Conservation (phyloP, 2,888 invertebrate genomes). For the Drosophila eohydei region DNA sequence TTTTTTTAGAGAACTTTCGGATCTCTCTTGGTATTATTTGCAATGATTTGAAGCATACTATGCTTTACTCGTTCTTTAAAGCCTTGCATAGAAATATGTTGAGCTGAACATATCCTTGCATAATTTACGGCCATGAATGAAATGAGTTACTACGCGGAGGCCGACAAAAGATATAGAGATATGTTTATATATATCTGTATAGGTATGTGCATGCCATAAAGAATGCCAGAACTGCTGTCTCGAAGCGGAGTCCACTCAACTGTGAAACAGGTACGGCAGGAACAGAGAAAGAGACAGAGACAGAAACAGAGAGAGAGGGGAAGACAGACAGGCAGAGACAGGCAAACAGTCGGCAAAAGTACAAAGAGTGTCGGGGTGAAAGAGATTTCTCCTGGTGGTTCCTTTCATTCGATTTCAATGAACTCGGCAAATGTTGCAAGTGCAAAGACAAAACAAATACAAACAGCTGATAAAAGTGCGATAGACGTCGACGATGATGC, state of each 20-base stretch:
- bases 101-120: conserved; percentile 51
- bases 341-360: conserved; percentile 75
- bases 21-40: conserved; percentile 10
- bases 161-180: conserved; percentile 70
- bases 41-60: conserved; percentile 36
- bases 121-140: conserved; percentile 77
- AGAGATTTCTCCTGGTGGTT: conserved; percentile 54
- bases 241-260: conserved; percentile 73
- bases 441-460: conserved; percentile 72
- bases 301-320: conserved; percentile 22
- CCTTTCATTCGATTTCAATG: conserved; percentile 78
- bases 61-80: conserved; percentile 15
- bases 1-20: conserved; percentile 16
- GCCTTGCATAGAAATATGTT: conserved; percentile 40
- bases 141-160: conserved; percentile 70
- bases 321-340: conserved; percentile 16
- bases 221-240: conserved; percentile 46
- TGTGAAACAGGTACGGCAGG: conserved; percentile 76
- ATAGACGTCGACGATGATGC: conserved; percentile 36
- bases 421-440: conserved; percentile 76
- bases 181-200: neutral
- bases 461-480: conserved; percentile 76
- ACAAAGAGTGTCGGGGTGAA: conserved; percentile 71
- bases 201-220: conserved; percentile 53
- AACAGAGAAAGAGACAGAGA: conserved; percentile 33